Base-by-base conservation (phyloP, 2,888 invertebrate species). In the Habrosyne pyritoides region DNA sequence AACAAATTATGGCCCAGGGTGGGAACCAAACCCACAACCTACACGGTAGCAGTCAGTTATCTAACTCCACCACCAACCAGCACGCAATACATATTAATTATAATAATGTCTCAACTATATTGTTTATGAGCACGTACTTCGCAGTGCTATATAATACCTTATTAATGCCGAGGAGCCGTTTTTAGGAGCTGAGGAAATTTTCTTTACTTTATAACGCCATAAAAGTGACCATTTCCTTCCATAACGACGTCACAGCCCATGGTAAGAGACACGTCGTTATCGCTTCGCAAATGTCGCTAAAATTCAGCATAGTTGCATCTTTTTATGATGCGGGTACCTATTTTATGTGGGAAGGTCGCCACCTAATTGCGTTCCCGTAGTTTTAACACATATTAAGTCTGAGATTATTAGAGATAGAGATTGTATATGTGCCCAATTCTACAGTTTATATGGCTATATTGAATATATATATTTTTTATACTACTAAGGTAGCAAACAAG, bases 201-300 rank as follows among this genome's bases (percentile, higher is more conserved):
- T 69, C 72, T 76, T 73, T 72, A 79, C 77, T 84, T 84, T 83
- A 84, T 82, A 69, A 54, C 71, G 62, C 71, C 77, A 73, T 84
- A 83, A 84, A 83, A 79, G 69, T 80, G 81, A 77, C 76, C 78
- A 79, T 81, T 79, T 68, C 68, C 60, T 59, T 63, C 67, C 73
- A 69, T 79, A 77, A 79, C 72, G 75, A 71, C 67, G 59, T 58
- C 64, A 61, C 64, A 60, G 63, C 64, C 65, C 67, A 60, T 63
- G 64, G 63, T 60, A 61, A 57, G 64, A 60, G 65, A 71, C 67
- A 68, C 59, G 64, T 75, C 71, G 69, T 79, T 75, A 79, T 68
- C 59, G 61, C 64, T 62, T 66, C 24, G 65, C 63, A 70, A 77
- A 77, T 70, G 69, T 64, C 61, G 57, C 62, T 48, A 21, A 52